A percentile compares a stretch with the other conserved stretches of the same genome.
phyloP scores from a whole-genome alignment of 2,888 invertebrate genomes.

The Brenthis ino region DNA sequence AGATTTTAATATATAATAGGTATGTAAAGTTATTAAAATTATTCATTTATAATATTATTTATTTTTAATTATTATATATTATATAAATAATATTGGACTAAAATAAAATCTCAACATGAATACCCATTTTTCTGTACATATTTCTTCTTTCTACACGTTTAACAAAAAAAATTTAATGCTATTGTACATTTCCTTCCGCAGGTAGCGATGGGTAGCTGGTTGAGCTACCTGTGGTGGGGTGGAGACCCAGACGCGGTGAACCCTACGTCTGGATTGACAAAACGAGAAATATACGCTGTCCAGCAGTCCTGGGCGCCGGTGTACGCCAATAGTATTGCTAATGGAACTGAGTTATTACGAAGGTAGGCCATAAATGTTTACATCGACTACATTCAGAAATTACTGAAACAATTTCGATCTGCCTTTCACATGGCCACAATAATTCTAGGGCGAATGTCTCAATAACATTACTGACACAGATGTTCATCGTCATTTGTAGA shows the following conservation, averaged over 20 bases:
- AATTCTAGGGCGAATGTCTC: too few species aligned
- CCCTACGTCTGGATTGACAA: slow-evolving; percentile 61
- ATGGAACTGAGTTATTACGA: slow-evolving; percentile 68
- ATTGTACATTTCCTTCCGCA: slow-evolving; percentile 38
- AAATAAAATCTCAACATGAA: background rate
- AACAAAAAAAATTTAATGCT: background rate
- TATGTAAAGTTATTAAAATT: too few species aligned
- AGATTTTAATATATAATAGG: too few species aligned
- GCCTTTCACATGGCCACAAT: too few species aligned
- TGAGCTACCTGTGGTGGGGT: slow-evolving; percentile 74
- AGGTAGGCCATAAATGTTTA: slow-evolving; percentile 49
- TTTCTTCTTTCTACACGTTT: too few species aligned
- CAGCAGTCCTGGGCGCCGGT: slow-evolving; percentile 68
- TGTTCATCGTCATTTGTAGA: too few species aligned
- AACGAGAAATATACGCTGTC: slow-evolving; percentile 60
- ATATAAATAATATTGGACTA: background rate
- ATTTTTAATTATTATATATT: too few species aligned
- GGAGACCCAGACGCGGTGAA: slow-evolving; percentile 64
- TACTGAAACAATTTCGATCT: too few species aligned
- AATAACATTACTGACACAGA: too few species aligned
- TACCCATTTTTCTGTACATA: background rate
- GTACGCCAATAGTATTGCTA: slow-evolving; percentile 56
- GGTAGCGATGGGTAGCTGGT: slow-evolving; percentile 69
- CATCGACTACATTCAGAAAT: too few species aligned
- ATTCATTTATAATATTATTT: too few species aligned